Evolutionary conservation across 2,888 invertebrate genomes (phyloP), one percentile per base, ranked within the genome.

Genomic region (Chymomyza procnemis): DNA sequence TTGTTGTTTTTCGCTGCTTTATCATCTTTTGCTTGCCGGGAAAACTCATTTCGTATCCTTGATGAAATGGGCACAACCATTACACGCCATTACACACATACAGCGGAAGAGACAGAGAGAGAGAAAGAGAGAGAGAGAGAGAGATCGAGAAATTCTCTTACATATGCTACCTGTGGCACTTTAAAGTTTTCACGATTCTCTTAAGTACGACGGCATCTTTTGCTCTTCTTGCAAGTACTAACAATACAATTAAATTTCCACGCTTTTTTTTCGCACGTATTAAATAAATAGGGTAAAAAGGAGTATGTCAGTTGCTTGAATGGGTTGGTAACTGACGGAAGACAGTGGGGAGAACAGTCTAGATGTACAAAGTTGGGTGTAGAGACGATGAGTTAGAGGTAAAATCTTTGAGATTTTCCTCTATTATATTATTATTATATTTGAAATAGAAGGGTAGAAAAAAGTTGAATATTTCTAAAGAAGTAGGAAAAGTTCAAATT

Each of bases 231-330:
- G 48, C 48, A 54, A 30, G 58, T 63, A 47, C 76, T 75, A 70
- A 85, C 81, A 78, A 83, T 84, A 81, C 81, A 81, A 81, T 81
- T 81, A 86, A 81, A 81, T 81, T 86, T 81, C 79, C 86, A 86
- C 75, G 81, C 81, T 77, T 81, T 81, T 81, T 75, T 12, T 41
- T 41, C n/a, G 6, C 12, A 3, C 34, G 12, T 12, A 8, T 26
- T 26, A 26, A 6, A 26, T 26, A 26, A 26, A 26, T 26, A 26
- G 26, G 6, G 26, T 26, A 26, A 6, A 22, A 26, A 26, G 26
- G 26, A n/a, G 26, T 26, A 26, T 26, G 8, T 26, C 4, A 26
- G 26, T 4, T 26, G 1, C 4, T 0, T 26, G 4, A 5, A 26
- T 5, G 6, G 4, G 26, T 26, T 2, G 1, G 5, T 26, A 26